Evolutionary conservation across 2,888 invertebrate genomes (phyloP), one percentile per base, ranked within the genome.

Genomic region (Scotopteryx bipunctaria): DNA sequence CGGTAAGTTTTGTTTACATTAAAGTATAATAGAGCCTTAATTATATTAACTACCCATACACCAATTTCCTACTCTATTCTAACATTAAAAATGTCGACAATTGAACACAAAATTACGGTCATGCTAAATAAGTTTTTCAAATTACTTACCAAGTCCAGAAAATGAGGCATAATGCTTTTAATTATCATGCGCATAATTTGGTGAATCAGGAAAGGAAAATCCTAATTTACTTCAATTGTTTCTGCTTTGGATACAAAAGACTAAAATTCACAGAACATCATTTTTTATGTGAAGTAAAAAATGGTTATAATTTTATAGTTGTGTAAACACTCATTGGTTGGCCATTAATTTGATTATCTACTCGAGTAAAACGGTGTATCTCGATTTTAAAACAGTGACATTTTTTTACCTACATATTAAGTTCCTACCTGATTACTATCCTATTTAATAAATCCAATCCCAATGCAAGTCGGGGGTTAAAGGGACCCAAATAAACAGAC

Each of bases 1-100:
- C 54, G 75, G 78, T 78, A 73, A 77, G 77, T 50, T 36, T 50
- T 57, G 43, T 53, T 55, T 57, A 59, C 43, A 13, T 13, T 3
- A 25, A 50, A n/a, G 46, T 45, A 64, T 59, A 61, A 47, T 57
- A 50, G 29, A 44, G 45, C 41, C 57, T 41, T 51, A 49, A 55
- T 57, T 56, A 44, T 59, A 67, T 67, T 62, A 68, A 71, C 60
- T 42, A 59, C n/a, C n/a, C n/a, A n/a, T n/a, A n/a, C 58, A 45
- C 52, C 55, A 59, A 64, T 69, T 64, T 62, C 36, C 49, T 27
- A 47, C 45, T 52, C 31, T 55, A 59, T 57, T 59, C 47, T 57
- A 54, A 32, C 37, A 47, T 59, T 55, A 57, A 55, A 56, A 58
- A 25, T 44, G 56, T 57, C 50, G 48, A 57, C 61, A 59, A 61